A percentile compares a stretch with the other conserved stretches of the same genome.
Conservation (phyloP, 1,140 invertebrate species). For the Drosophila parvula region DNA sequence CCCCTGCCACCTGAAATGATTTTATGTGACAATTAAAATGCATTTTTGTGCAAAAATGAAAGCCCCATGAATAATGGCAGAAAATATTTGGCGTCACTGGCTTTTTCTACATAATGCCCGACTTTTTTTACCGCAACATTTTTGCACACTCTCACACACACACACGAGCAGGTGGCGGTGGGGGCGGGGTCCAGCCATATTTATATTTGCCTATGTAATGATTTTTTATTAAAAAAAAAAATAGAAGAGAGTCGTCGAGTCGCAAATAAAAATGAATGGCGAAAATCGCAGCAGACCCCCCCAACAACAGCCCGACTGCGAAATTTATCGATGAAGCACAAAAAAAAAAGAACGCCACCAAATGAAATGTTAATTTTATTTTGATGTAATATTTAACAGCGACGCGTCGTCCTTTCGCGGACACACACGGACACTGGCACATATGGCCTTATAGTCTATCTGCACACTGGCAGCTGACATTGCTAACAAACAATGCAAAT, state of each 20-base stretch:
- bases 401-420: conserved; percentile 38
- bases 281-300: conserved; percentile 24
- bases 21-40: conserved; percentile 71
- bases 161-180: neutral
- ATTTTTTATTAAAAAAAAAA: conserved; percentile 78
- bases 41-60: conserved; percentile 66
- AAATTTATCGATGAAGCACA: conserved; percentile 75
- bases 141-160: conserved; percentile 31
- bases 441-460: conserved; percentile 41
- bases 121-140: conserved; percentile 73
- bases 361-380: conserved; percentile 81
- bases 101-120: conserved; percentile 74
- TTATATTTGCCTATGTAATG: conserved; percentile 78
- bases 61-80: conserved; percentile 75
- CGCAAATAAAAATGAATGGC: conserved; percentile 32
- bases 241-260: conserved; percentile 32
- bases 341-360: conserved; percentile 66
- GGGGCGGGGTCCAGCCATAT: conserved; percentile 31
- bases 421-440: conserved; percentile 9
- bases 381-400: conserved; percentile 66
- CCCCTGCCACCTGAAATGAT: conserved; percentile 33
- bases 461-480: conserved; percentile 68
- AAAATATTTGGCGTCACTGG: conserved; percentile 76
- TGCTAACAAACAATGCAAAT: conserved; percentile 76
- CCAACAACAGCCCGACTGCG: conserved; percentile 6